These are phyloP conservation scores for Amphipyra tragopoginis DNA, from an alignment of 2,888 invertebrate genomes.

Conservation along the genomic window DNA sequence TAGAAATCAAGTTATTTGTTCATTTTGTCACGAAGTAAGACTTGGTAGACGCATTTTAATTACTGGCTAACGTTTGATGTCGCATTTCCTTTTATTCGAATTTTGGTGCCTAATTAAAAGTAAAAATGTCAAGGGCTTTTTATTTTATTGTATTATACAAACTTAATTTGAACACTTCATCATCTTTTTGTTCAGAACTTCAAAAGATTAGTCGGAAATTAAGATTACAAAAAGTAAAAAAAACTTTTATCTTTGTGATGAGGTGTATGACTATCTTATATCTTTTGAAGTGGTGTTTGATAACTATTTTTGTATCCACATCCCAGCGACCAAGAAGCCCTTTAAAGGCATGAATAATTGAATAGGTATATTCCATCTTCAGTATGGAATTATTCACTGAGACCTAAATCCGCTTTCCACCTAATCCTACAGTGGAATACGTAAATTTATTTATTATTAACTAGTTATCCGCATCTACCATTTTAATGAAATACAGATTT, in stretches of 20 bases:
- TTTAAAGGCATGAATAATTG: not conserved
- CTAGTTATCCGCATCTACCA: constrained; percentile 48
- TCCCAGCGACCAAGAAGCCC: not conserved
- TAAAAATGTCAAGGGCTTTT: not conserved
- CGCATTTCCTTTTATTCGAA: constrained; percentile 23
- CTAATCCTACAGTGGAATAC: constrained; percentile 47
- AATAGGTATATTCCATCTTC: constrained; percentile 32
- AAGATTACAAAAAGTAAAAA: too few species aligned
- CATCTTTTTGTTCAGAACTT: too few species aligned
- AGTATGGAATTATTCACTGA: constrained; percentile 44
- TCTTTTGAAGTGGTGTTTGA: constrained; percentile 5
- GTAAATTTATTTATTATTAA: constrained; percentile 59
- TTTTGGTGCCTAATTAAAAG: constrained; percentile 31
- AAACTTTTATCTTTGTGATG: too few species aligned
- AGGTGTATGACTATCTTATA: too few species aligned
- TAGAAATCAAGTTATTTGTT: constrained; percentile 35
- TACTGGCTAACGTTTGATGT: constrained; percentile 36
- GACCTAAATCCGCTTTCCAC: constrained; percentile 42
- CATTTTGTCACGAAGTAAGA: too few species aligned
- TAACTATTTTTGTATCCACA: not conserved
- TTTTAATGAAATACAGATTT: constrained; percentile 58
- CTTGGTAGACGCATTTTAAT: constrained; percentile 38
- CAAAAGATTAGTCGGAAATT: too few species aligned
- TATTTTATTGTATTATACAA: not conserved
- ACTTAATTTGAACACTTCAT: too few species aligned